A percentile compares a stretch with the other conserved stretches of the same genome.
These are phyloP conservation scores for Pavo muticus DNA, from an alignment of 2,113 vertebrate genomes.

Conservation along the genomic window DNA sequence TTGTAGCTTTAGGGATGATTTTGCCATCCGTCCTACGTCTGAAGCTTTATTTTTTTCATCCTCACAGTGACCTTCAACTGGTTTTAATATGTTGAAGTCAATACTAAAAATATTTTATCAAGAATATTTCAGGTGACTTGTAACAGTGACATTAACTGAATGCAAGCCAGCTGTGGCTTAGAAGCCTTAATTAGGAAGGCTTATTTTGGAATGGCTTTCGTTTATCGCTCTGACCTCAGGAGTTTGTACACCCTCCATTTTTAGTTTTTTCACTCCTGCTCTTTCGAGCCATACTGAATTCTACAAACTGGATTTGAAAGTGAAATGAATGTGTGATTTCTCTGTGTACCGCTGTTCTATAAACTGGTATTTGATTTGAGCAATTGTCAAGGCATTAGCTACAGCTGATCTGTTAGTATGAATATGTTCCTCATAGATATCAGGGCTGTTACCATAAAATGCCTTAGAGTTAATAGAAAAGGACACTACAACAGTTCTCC, in stretches of 20 bases:
- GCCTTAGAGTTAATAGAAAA: background rate
- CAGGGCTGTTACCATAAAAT: background rate
- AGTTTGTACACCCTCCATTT: background rate
- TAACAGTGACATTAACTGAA: slow-evolving; percentile 63
- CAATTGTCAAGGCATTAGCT: background rate
- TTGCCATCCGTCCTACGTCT: background rate
- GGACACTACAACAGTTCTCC: background rate
- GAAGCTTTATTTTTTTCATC: background rate
- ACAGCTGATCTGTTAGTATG: background rate
- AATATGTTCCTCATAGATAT: background rate
- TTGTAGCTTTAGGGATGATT: background rate
- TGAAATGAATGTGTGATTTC: background rate
- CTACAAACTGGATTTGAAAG: background rate
- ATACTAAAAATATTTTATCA: slow-evolving; percentile 77
- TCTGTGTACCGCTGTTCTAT: background rate
- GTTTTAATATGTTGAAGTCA: background rate
- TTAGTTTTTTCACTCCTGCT: background rate
- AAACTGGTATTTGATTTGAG: background rate
- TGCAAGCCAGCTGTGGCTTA: slow-evolving; percentile 55
- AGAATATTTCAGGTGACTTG: slow-evolving; percentile 69
- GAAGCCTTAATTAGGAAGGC: slow-evolving; percentile 67
- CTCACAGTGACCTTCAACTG: slow-evolving; percentile 64
- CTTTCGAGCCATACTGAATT: rapidly evolving
- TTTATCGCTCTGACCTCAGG: slow-evolving; percentile 61
- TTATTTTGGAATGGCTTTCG: slow-evolving; percentile 72